Evolutionary conservation across 2,113 vertebrate genomes (phyloP).

Genomic region (Ornithorhynchus anatinus): DNA sequence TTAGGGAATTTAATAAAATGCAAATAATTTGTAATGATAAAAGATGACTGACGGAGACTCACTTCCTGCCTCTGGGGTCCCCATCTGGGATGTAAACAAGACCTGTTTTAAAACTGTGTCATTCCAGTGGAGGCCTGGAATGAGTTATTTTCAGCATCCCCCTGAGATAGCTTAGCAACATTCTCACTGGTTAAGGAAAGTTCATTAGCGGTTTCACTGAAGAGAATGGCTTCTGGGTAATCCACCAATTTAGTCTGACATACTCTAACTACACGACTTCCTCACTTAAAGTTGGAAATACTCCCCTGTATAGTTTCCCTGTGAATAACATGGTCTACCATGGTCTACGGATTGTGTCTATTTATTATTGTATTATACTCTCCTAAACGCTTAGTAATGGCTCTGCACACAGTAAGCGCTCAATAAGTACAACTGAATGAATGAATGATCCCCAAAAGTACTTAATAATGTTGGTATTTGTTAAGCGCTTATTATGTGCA

Average conservation of each 20-base stretch:
- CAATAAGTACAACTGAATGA: too few species aligned
- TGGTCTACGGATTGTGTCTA: too few species aligned
- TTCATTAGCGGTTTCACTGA: background rate
- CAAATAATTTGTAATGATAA: constrained; percentile 51
- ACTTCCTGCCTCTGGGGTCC: background rate
- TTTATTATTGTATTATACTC: too few species aligned
- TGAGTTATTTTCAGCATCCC: background rate
- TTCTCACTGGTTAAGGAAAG: background rate
- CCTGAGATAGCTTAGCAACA: background rate
- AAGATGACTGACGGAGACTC: background rate
- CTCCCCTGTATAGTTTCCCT: background rate
- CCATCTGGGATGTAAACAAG: background rate
- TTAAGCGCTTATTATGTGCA: too few species aligned
- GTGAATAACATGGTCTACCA: too few species aligned
- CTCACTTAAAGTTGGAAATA: background rate
- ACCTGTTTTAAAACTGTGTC: background rate
- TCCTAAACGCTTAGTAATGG: too few species aligned
- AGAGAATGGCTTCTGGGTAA: background rate
- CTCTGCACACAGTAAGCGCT: too few species aligned
- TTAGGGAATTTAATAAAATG: background rate
- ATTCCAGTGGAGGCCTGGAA: background rate
- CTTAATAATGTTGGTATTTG: too few species aligned
- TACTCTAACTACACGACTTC: background rate
- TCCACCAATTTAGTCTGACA: background rate
- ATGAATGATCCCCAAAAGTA: too few species aligned